Conservation (phyloP, 2,113 vertebrate species). For the Passerina amoena region DNA sequence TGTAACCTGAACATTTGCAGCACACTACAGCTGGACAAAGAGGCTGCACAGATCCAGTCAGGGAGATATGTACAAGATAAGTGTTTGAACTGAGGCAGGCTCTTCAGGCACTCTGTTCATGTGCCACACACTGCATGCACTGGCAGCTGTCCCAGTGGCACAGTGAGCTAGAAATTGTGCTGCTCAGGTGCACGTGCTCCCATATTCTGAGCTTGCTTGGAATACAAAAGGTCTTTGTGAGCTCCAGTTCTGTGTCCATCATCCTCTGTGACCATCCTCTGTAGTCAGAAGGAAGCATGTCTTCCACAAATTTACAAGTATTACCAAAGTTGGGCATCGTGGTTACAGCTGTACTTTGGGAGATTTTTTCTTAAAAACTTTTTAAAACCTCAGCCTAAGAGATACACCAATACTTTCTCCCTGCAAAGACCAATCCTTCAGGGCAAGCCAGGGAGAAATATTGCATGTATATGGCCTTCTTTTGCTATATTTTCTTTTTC, state of each 20-base stretch:
- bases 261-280: background rate
- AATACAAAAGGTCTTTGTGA: background rate
- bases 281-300: background rate
- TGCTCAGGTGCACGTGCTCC: background rate
- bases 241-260: background rate
- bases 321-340: background rate
- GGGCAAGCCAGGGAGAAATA: background rate
- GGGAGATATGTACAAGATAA: background rate
- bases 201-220: background rate
- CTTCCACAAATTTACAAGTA: background rate
- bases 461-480: background rate
- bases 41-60: background rate
- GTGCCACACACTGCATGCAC: background rate
- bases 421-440: background rate
- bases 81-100: background rate
- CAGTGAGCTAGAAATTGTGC: background rate
- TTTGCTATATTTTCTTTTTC: background rate
- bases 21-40: background rate
- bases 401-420: background rate
- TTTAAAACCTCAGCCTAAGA: background rate
- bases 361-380: background rate
- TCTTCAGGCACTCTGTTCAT: background rate
- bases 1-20: background rate
- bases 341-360: background rate
- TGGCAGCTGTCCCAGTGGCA: background rate